phyloP scores from a whole-genome alignment of 2,797 vertebrate species.

The Phalloptychus januarius region DNA sequence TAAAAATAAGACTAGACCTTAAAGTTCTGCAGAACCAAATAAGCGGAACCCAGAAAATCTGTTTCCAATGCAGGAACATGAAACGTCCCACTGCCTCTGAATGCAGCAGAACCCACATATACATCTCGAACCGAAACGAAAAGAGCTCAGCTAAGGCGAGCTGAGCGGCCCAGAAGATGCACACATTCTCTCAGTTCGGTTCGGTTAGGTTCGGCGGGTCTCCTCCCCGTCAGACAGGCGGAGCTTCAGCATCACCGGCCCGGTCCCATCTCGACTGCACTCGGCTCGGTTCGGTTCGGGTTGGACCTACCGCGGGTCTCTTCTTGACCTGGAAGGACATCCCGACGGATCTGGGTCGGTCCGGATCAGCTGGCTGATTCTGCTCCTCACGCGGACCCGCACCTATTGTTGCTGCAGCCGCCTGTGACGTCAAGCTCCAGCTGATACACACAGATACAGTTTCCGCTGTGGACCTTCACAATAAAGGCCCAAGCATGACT shows the following conservation, averaged over 20 bases:
- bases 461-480: constrained; percentile 38
- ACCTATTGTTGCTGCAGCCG: constrained; percentile 43
- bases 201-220: background rate
- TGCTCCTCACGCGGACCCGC: background rate
- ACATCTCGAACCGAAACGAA: background rate
- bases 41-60: background rate
- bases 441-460: background rate
- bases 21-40: background rate
- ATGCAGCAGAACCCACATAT: background rate
- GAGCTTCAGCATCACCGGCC: constrained; percentile 40
- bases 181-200: background rate
- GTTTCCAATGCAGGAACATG: background rate
- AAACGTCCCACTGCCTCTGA: constrained; percentile 1
- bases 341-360: constrained; percentile 27
- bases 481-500: constrained; percentile 17
- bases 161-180: background rate
- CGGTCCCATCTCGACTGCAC: background rate
- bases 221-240: constrained; percentile 33
- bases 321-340: constrained; percentile 69
- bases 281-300: background rate
- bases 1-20: background rate
- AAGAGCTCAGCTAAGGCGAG: background rate
- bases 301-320: constrained; percentile 60
- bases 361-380: constrained; percentile 35
- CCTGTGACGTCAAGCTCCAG: constrained; percentile 25